phyloP scores from a whole-genome alignment of 1,140 invertebrate species.

The Piezodorus guildinii region DNA sequence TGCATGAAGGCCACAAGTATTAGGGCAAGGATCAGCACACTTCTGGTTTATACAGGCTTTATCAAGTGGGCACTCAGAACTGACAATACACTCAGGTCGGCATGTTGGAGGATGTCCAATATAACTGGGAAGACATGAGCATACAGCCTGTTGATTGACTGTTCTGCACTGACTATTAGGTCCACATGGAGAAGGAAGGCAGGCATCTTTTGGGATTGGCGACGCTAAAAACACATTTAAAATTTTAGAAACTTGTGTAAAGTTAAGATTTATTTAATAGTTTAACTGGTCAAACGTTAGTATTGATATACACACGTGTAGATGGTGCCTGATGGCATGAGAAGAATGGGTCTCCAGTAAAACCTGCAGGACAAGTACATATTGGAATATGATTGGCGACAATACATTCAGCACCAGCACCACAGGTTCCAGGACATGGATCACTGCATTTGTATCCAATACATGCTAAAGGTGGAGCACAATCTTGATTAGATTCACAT shows the following conservation, averaged over 20 bases:
- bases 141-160: slow-evolving; percentile 39
- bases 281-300: too few relatives aligned
- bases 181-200: slow-evolving; percentile 58
- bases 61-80: slow-evolving; percentile 44
- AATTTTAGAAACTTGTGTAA: too few relatives aligned
- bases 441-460: slow-evolving; percentile 41
- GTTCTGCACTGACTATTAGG: slow-evolving; percentile 51
- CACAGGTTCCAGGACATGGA: slow-evolving; percentile 44
- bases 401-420: slow-evolving; percentile 40
- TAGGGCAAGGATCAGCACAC: slow-evolving; percentile 48
- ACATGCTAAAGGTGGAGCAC: slow-evolving; percentile 38
- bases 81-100: slow-evolving; percentile 42
- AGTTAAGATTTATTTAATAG: too few relatives aligned
- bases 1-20: slow-evolving; percentile 47
- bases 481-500: slow-evolving; percentile 39
- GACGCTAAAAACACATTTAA: slow-evolving; percentile 12
- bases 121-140: slow-evolving; percentile 44
- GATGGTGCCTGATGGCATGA: slow-evolving; percentile 34
- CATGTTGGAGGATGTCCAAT: slow-evolving; percentile 42
- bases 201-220: slow-evolving; percentile 36
- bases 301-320: slow-evolving; percentile 31
- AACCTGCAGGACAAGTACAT: slow-evolving; percentile 40
- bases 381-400: slow-evolving; percentile 40
- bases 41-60: slow-evolving; percentile 44
- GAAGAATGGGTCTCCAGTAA: slow-evolving; percentile 47